Evolutionary conservation across 1,140 invertebrate species (phyloP).

Genomic region (Ctenoplectra terminalis): DNA sequence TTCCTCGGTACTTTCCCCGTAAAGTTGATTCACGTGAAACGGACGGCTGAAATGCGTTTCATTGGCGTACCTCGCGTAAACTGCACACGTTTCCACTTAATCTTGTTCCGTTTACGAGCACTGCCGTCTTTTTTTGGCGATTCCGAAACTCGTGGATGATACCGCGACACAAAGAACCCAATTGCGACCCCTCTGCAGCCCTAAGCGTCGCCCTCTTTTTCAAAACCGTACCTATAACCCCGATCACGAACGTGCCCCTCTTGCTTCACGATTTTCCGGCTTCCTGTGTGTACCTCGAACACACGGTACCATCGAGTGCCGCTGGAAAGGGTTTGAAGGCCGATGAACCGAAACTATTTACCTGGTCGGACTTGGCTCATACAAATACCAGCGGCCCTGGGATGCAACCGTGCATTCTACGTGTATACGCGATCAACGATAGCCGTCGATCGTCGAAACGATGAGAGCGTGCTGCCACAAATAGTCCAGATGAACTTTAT

Average conservation of each 20-base stretch:
- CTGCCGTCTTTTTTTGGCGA: not conserved
- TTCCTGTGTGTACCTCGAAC: not conserved
- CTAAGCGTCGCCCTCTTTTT: not conserved
- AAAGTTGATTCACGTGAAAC: not conserved
- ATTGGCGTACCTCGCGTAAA: not conserved
- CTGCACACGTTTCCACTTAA: conserved; percentile 14
- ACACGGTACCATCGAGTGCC: not conserved
- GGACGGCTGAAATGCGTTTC: not conserved
- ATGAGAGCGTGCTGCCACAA: not conserved
- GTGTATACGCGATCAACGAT: not conserved
- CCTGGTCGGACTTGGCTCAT: conserved; percentile 41
- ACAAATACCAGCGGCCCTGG: conserved; percentile 32
- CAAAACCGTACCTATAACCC: not conserved
- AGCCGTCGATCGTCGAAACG: conserved; percentile 9
- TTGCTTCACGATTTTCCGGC: conserved; percentile 30
- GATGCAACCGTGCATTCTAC: not conserved
- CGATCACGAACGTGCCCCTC: conserved; percentile 19
- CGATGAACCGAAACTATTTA: conserved; percentile 40
- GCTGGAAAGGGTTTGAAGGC: conserved; percentile 26
- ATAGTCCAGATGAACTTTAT: conserved; percentile 10
- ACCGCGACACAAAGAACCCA: conserved; percentile 23
- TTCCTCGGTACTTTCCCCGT: not conserved
- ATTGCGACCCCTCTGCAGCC: not conserved
- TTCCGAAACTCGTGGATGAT: conserved; percentile 26
- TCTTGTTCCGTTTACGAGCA: conserved; percentile 1